Evolutionary conservation across 2,797 vertebrate genomes (phyloP).

Genomic region (Pseudocheirus occidentalis): DNA sequence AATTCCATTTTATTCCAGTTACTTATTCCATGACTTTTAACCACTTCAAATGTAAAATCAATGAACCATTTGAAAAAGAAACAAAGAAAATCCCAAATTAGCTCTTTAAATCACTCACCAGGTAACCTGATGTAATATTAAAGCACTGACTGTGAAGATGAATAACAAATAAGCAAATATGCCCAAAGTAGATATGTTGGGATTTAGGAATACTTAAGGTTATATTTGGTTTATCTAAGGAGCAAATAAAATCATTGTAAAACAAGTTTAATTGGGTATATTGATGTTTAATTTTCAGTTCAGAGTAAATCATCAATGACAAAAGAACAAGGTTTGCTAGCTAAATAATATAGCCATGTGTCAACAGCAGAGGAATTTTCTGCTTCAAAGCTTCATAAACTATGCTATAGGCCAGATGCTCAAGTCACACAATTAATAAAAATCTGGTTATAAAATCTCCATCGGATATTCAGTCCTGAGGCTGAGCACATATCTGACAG

Average conservation of each 20-base stretch:
- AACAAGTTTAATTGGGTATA: background rate
- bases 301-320: background rate
- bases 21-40: slow-evolving; percentile 48
- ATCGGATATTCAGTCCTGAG: slow-evolving; percentile 11
- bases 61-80: slow-evolving; percentile 55
- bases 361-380: slow-evolving; percentile 26
- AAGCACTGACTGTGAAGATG: slow-evolving; percentile 4
- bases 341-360: slow-evolving; percentile 30
- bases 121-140: slow-evolving; percentile 9
- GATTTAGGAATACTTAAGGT: slow-evolving; percentile 28
- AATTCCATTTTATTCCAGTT: slow-evolving; percentile 51
- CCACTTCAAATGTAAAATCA: slow-evolving; percentile 42
- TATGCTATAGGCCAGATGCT: background rate
- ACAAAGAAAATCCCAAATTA: slow-evolving; percentile 22
- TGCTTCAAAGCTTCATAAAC: background rate
- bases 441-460: background rate
- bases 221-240: slow-evolving; percentile 16
- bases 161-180: slow-evolving; percentile 47
- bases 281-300: background rate
- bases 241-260: slow-evolving; percentile 31
- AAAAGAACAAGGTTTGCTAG: background rate
- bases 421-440: slow-evolving; percentile 2
- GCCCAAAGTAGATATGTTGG: background rate
- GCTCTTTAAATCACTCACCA: slow-evolving; percentile 42
- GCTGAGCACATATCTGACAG: background rate